phyloP scores from a whole-genome alignment of 2,888 invertebrate species.

The Octonoba sinensis region DNA sequence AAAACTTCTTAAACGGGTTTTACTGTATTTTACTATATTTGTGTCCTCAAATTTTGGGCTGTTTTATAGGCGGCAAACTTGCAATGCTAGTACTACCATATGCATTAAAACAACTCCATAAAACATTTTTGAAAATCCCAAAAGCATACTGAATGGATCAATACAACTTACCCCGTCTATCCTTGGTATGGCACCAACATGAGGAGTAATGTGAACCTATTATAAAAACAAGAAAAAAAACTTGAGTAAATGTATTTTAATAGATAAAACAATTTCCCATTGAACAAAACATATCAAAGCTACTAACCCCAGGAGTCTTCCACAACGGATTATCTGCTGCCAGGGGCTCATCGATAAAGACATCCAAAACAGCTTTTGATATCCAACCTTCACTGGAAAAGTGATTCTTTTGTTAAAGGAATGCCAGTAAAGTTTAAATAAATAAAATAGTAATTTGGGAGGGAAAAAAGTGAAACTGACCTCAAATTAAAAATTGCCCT shows the following conservation, averaged over 20 bases:
- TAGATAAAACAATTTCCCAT: neutral
- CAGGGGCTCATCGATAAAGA: constrained; percentile 75
- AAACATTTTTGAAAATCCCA: no score
- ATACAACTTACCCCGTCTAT: constrained; percentile 70
- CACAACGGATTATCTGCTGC: constrained; percentile 73
- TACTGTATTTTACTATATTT: no score
- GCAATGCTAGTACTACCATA: no score
- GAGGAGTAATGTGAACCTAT: constrained; percentile 74
- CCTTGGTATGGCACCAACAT: constrained; percentile 72
- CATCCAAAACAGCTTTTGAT: constrained; percentile 75
- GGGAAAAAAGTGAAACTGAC: no score
- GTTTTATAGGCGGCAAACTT: no score
- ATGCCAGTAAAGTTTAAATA: no score
- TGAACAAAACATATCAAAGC: neutral
- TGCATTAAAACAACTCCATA: no score
- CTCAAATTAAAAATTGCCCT: no score
- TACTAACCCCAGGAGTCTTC: constrained; percentile 73
- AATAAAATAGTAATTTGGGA: no score
- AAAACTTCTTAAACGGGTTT: no score
- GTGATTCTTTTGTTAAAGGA: neutral
- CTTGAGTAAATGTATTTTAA: neutral
- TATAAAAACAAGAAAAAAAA: neutral
- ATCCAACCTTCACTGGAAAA: constrained; percentile 73
- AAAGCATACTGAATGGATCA: neutral
- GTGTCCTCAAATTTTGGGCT: no score